Conservation (phyloP, 2,113 vertebrate species). For the Hiodon alosoides region DNA sequence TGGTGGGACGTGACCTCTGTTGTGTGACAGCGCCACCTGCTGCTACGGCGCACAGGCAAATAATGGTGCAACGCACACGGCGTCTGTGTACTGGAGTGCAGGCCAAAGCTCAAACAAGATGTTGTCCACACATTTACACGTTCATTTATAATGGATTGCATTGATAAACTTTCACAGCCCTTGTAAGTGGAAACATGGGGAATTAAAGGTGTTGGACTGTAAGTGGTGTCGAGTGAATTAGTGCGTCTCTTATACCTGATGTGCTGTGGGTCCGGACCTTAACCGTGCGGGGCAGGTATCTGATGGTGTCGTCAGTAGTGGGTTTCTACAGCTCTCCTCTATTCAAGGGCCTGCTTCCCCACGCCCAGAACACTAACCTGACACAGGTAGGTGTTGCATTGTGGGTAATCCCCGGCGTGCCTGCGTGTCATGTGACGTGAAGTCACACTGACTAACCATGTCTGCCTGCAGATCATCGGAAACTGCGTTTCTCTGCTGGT, state of each 20-base stretch:
- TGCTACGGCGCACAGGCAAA: no score
- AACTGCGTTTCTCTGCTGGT: constrained; percentile 94
- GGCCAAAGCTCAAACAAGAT: no score
- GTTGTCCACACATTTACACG: no score
- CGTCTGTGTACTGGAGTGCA: no score
- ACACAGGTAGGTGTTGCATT: constrained; percentile 70
- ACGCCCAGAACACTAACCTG: constrained; percentile 78
- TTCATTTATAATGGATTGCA: no score
- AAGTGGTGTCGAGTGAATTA: background rate
- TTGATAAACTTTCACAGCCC: no score
- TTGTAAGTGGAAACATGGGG: no score
- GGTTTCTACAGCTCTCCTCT: constrained; percentile 93
- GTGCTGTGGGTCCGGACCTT: constrained; percentile 36
- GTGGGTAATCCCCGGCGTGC: no score
- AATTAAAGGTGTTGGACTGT: background rate
- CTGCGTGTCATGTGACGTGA: background rate
- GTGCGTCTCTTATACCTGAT: background rate
- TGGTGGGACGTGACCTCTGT: no score
- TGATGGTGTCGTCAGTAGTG: constrained; percentile 89
- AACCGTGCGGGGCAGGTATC: constrained; percentile 63
- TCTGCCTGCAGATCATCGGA: constrained; percentile 78
- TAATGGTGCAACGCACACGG: no score
- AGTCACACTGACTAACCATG: background rate
- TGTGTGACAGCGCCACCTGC: no score
- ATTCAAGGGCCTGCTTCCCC: constrained; percentile 79